phyloP scores from a whole-genome alignment of 1,140 invertebrate species.

The Dendroctonus ponderosae region DNA sequence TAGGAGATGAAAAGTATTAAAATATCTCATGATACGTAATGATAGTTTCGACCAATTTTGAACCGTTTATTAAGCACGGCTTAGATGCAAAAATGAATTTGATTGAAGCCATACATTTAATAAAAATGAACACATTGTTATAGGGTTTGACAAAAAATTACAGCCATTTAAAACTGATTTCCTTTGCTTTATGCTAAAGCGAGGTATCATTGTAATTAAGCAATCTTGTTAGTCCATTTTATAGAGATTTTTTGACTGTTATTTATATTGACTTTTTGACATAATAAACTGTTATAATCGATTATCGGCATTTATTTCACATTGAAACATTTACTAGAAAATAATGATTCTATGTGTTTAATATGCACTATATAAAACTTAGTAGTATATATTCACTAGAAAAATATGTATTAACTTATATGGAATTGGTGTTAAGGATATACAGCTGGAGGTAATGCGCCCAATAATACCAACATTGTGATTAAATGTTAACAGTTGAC shows the following conservation, averaged over 20 bases:
- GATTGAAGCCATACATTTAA: too few relatives aligned
- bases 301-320: slow-evolving; percentile 7
- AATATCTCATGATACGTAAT: too few relatives aligned
- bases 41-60: too few relatives aligned
- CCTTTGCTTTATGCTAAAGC: too few relatives aligned
- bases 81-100: too few relatives aligned
- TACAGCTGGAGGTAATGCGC: not conserved
- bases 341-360: slow-evolving; percentile 8
- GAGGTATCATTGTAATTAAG: too few relatives aligned
- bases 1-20: too few relatives aligned
- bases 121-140: too few relatives aligned
- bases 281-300: slow-evolving; percentile 10
- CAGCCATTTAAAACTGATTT: too few relatives aligned
- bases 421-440: slow-evolving; percentile 21
- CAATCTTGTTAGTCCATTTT: slow-evolving; percentile 5
- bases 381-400: slow-evolving; percentile 19
- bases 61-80: too few relatives aligned
- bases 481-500: slow-evolving; percentile 4
- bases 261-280: slow-evolving; percentile 14
- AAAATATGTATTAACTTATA: slow-evolving; percentile 23
- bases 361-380: slow-evolving; percentile 2
- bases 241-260: slow-evolving; percentile 30
- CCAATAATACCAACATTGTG: slow-evolving; percentile 1
- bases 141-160: too few relatives aligned
- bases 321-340: slow-evolving; percentile 22